phyloP scores from a whole-genome alignment of 2,888 invertebrate species.

The Andrena praecox region DNA sequence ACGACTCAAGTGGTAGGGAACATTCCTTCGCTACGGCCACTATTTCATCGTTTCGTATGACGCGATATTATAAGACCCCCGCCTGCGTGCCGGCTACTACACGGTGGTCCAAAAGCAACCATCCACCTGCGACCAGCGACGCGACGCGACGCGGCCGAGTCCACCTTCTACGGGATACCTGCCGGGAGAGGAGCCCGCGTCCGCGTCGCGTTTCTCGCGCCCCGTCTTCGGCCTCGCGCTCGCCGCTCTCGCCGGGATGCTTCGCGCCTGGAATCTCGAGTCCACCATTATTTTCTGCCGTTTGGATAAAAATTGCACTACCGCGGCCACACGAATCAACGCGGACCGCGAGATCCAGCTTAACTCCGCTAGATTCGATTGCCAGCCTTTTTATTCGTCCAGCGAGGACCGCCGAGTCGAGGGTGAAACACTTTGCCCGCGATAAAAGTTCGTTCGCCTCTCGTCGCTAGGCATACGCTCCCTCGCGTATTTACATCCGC shows the following conservation, averaged over 20 bases:
- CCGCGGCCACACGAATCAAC: background rate
- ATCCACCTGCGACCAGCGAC: slow-evolving; percentile 64
- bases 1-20: slow-evolving; percentile 84
- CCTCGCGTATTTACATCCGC: no score
- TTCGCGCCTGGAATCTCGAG: background rate
- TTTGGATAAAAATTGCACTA: slow-evolving; percentile 19
- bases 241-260: background rate
- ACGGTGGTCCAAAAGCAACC: slow-evolving; percentile 83
- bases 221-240: background rate
- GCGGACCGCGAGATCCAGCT: background rate
- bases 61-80: slow-evolving; percentile 85
- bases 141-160: background rate
- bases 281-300: slow-evolving; percentile 9
- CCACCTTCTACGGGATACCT: slow-evolving; percentile 30
- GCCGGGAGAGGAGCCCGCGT: slow-evolving; percentile 10
- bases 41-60: slow-evolving; percentile 85
- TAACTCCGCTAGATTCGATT: background rate
- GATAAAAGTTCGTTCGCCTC: slow-evolving; percentile 14
- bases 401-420: slow-evolving; percentile 21
- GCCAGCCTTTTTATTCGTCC: background rate
- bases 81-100: slow-evolving; percentile 82
- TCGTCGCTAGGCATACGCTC: background rate
- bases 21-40: slow-evolving; percentile 84
- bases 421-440: background rate
- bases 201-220: slow-evolving; percentile 14